phyloP scores from a whole-genome alignment of 2,113 vertebrate species.

The Capra hircus region DNA sequence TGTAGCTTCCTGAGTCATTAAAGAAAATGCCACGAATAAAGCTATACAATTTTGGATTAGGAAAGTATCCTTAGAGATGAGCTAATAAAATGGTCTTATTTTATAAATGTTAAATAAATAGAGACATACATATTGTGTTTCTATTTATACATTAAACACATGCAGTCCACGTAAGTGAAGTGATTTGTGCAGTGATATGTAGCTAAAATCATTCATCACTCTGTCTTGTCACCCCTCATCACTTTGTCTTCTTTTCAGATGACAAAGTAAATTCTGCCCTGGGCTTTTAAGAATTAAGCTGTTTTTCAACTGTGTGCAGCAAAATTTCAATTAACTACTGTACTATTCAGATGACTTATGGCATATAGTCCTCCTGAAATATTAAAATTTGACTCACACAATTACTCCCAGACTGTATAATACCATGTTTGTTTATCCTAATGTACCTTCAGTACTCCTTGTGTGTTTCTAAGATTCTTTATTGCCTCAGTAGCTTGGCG shows the following conservation, averaged over 20 bases:
- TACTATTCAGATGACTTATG: neutral
- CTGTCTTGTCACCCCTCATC: neutral
- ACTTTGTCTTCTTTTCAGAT: neutral
- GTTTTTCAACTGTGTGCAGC: neutral
- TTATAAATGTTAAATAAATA: neutral
- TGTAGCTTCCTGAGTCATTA: neutral
- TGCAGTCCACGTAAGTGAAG: neutral
- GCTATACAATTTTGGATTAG: neutral
- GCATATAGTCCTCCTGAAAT: neutral
- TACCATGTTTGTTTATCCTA: neutral
- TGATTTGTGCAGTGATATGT: neutral
- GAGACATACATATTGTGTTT: neutral
- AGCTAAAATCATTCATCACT: neutral
- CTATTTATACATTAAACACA: neutral
- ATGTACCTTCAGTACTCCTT: conserved; percentile 80
- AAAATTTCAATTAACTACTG: neutral
- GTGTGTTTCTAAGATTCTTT: conserved; percentile 81
- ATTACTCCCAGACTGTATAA: neutral
- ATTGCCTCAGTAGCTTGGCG: conserved; percentile 82
- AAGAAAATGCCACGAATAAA: neutral
- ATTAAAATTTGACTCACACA: neutral
- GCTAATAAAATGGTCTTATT: neutral
- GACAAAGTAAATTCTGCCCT: neutral
- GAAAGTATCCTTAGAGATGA: conserved; percentile 4
- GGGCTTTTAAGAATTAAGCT: neutral